Evolutionary conservation across 2,113 vertebrate genomes (phyloP).

Genomic region (Aspidoscelis tigris): DNA sequence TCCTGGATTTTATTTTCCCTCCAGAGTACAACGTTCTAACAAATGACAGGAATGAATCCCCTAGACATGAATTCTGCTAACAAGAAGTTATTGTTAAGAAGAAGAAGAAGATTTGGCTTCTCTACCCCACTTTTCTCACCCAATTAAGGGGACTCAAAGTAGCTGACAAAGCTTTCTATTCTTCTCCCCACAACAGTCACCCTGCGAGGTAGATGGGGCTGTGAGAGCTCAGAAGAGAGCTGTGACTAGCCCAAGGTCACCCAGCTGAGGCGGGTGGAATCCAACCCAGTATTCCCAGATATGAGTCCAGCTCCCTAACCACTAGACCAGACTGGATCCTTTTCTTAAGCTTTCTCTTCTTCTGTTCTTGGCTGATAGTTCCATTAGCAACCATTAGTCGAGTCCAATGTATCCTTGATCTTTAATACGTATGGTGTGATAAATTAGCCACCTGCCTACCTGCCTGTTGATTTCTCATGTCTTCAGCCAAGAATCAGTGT

Average conservation of each 20-base stretch:
- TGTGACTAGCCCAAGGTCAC: no score
- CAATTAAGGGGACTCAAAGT: no score
- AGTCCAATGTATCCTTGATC: conserved; percentile 10
- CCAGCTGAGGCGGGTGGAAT: no score
- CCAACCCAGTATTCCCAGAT: no score
- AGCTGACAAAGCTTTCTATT: no score
- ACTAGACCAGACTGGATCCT: no score
- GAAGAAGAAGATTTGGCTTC: no score
- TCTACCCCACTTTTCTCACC: no score
- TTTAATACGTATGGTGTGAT: background rate
- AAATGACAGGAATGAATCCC: background rate
- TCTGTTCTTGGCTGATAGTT: conserved; percentile 17
- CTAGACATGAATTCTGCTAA: background rate
- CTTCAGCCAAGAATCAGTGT: conserved; percentile 10
- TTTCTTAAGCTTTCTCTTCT: background rate
- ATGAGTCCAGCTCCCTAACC: no score
- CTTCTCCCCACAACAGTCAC: no score
- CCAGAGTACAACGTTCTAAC: background rate
- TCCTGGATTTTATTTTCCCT: background rate
- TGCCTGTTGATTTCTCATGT: conserved; percentile 12
- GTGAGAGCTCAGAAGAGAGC: no score
- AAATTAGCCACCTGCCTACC: conserved; percentile 14
- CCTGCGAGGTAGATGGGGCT: no score
- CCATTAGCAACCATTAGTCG: background rate
- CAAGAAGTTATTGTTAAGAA: background rate